phyloP scores from a whole-genome alignment of 2,113 vertebrate genomes.

The Sula dactylatra region DNA sequence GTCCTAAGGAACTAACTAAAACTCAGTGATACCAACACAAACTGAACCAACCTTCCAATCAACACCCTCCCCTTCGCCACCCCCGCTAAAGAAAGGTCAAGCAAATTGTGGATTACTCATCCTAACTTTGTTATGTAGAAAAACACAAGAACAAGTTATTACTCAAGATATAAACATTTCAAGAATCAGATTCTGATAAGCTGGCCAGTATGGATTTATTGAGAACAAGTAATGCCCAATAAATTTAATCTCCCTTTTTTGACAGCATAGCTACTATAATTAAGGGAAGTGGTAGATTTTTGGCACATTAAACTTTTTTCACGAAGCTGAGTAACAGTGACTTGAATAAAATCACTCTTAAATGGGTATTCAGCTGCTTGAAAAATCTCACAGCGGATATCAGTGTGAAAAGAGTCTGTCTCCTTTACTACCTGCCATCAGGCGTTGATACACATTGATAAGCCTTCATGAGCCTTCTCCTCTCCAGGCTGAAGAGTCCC shows the following conservation, averaged over 20 bases:
- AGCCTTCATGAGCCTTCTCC: not conserved
- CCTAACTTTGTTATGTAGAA: not conserved
- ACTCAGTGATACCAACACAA: not conserved
- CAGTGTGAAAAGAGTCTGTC: not conserved
- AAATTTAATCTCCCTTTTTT: not conserved
- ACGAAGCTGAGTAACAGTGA: not conserved
- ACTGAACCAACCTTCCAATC: not conserved
- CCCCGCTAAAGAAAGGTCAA: not conserved
- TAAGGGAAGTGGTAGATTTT: constrained; percentile 21
- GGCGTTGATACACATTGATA: not conserved
- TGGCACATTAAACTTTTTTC: not conserved
- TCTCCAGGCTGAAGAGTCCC: not conserved
- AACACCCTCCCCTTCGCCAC: rapidly evolving
- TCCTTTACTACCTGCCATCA: not conserved
- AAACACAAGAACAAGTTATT: not conserved
- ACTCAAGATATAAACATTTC: not conserved
- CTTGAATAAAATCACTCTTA: constrained; percentile 4
- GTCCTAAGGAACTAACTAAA: not conserved
- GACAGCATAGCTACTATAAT: not conserved
- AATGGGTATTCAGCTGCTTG: not conserved
- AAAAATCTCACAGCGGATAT: not conserved
- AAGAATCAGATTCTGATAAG: not conserved
- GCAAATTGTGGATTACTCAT: not conserved
- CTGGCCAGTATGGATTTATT: not conserved
- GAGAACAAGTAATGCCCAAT: not conserved